These are phyloP conservation scores for Pseudeuparius sepicola DNA, from an alignment of 2,888 invertebrate species.

Conservation along the genomic window DNA sequence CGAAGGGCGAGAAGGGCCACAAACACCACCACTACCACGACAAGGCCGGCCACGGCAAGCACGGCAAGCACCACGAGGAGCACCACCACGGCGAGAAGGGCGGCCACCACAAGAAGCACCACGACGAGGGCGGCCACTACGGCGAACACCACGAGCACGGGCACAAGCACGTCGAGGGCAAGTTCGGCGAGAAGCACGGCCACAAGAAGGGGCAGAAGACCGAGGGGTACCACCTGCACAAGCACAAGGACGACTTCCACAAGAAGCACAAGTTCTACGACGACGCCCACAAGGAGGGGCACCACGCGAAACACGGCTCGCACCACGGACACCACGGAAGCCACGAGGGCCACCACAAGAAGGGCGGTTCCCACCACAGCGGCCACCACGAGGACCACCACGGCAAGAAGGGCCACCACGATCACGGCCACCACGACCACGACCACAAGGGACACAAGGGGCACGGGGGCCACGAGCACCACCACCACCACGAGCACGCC, in stretches of 20 bases:
- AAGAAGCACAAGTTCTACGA: conserved; percentile 69
- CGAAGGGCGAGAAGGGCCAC: conserved; percentile 71
- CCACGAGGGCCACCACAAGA: conserved; percentile 69
- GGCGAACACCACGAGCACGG: conserved; percentile 60
- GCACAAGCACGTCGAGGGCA: conserved; percentile 65
- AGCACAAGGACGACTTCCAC: conserved; percentile 67
- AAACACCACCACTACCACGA: conserved; percentile 43
- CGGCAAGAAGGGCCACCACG: conserved; percentile 69
- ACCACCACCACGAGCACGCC: conserved; percentile 64
- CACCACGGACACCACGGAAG: conserved; percentile 68
- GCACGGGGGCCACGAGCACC: conserved; percentile 65
- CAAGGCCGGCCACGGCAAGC: conserved; percentile 5
- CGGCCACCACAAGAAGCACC: conserved; percentile 47
- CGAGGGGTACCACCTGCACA: conserved; percentile 62
- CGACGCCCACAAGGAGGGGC: conserved; percentile 74
- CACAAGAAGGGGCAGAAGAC: conserved; percentile 72
- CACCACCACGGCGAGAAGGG: conserved; percentile 60
- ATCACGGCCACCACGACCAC: conserved; percentile 72
- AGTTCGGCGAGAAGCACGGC: conserved; percentile 65
- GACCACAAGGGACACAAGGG: conserved; percentile 74
- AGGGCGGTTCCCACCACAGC: conserved; percentile 67
- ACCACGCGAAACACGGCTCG: conserved; percentile 64
- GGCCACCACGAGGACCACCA: conserved; percentile 70
- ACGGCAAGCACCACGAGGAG: conserved; percentile 49
- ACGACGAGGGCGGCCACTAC: conserved; percentile 60